phyloP scores from a whole-genome alignment of 2,888 invertebrate species.

The Euzophera pinguis region DNA sequence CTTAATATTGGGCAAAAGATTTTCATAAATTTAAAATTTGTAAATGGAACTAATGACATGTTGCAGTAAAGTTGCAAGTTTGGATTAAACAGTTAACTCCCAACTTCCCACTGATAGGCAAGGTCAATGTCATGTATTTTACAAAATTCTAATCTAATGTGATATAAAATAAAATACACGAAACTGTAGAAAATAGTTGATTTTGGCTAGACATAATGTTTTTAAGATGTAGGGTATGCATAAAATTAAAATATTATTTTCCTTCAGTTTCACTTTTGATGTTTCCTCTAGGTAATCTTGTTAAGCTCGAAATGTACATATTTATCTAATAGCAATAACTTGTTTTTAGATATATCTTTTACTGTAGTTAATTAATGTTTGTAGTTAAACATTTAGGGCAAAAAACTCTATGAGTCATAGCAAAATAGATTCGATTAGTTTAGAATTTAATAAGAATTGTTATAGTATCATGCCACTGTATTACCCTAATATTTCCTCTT shows the following conservation, averaged over 20 bases:
- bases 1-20: too few relatives aligned
- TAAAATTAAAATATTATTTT: constrained; percentile 36
- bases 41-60: not conserved
- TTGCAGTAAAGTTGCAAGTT: constrained; percentile 5
- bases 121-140: constrained; percentile 31
- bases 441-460: constrained; percentile 1
- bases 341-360: constrained; percentile 43
- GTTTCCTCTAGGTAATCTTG: constrained; percentile 37
- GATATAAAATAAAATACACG: constrained; percentile 59
- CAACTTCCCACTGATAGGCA: constrained; percentile 22
- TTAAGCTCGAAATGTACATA: constrained; percentile 50
- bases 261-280: constrained; percentile 54
- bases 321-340: constrained; percentile 61
- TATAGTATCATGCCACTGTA: constrained; percentile 12
- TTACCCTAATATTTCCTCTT: constrained; percentile 16
- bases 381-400: constrained; percentile 22
- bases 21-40: too few relatives aligned
- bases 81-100: constrained; percentile 14
- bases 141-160: constrained; percentile 76
- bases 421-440: constrained; percentile 6
- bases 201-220: constrained; percentile 35
- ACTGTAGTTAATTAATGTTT: constrained; percentile 21
- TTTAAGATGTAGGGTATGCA: constrained; percentile 25
- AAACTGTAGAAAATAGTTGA: constrained; percentile 46
- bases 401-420: constrained; percentile 17